Base-by-base conservation (phyloP, 2,888 invertebrate genomes). In the Tridacna gigas region DNA sequence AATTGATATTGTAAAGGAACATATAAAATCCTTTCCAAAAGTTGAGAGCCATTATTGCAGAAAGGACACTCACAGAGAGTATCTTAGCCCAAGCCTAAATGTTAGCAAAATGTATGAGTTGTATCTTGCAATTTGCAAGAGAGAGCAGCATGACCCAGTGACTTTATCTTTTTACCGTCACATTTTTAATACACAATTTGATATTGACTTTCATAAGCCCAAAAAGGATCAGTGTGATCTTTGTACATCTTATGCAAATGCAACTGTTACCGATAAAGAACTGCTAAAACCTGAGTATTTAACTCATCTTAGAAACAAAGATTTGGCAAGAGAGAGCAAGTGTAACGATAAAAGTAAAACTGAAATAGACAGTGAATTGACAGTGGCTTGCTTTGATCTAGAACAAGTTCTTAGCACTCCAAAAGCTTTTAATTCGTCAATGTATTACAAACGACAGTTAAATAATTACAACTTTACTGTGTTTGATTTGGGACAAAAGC, bases 221-320 rank as follows among this genome's bases (percentile, higher is more conserved):
- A 65, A 80, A 22, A 86, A 88, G 73, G 87, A 87, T 74, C 76
- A 84, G 45, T 89, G 89, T 76, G 82, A 85, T 25, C 69, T 84
- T n/a, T n/a, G n/a, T 26, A 74, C n/a, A 48, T 26, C 51, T 15
- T 84, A 77, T 51, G 45, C 60, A 22, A 73, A 86, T 75, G 26
- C 60, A 13, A n/a, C 47, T 61, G 22, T 48, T 63, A 26, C 48
- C 22, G 65, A 77, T 12, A 61, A 51, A 66, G 0, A 25, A 48
- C 20, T 48, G 9, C 60, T 77, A 28, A 18, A 78, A 60, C 20
- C n/a, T 26, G 28, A 28, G 26, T 85, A 80, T 77, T 45, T 77
- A 15, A 26, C 7, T 20, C 85, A 85, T 22, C 77, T 80, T 13
- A 25, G n/a, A 20, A 82, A 82, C 51, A 82, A 82, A 77, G 37